These are phyloP conservation scores for Cephus sareptanus DNA, from an alignment of 2,888 invertebrate species.

Conservation along the genomic window DNA sequence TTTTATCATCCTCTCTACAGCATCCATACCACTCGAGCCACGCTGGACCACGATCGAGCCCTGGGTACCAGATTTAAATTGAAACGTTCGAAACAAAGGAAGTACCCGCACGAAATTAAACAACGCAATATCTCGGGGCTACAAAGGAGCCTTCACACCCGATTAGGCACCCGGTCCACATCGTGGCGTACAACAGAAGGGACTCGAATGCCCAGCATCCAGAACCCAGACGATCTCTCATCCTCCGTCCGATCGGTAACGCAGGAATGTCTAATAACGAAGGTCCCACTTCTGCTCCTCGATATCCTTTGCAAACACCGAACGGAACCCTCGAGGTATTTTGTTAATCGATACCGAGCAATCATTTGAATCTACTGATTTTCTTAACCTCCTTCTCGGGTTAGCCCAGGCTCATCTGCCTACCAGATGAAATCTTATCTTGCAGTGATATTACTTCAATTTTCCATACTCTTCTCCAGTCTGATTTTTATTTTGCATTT, in stretches of 20 bases:
- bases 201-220: not conserved
- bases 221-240: not conserved
- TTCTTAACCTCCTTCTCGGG: not conserved
- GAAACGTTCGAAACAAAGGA: constrained; percentile 63
- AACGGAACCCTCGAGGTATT: not conserved
- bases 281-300: constrained; percentile 22
- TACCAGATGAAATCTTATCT: not conserved
- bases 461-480: not conserved
- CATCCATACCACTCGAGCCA: constrained; percentile 13
- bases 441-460: not conserved
- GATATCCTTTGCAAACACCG: not conserved
- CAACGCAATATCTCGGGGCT: constrained; percentile 59
- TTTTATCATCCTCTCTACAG: not conserved
- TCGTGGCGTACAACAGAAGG: constrained; percentile 11
- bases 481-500: not conserved
- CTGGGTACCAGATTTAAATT: constrained; percentile 57
- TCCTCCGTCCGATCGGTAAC: constrained; percentile 33
- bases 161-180: constrained; percentile 50
- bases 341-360: not conserved
- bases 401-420: not conserved
- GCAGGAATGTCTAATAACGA: constrained; percentile 60
- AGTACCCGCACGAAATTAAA: constrained; percentile 58
- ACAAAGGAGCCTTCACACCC: constrained; percentile 63
- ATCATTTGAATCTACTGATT: not conserved
- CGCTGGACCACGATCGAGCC: constrained; percentile 8